Evolutionary conservation across 2,888 invertebrate species (phyloP).

Genomic region (Ptilodon capucinus): DNA sequence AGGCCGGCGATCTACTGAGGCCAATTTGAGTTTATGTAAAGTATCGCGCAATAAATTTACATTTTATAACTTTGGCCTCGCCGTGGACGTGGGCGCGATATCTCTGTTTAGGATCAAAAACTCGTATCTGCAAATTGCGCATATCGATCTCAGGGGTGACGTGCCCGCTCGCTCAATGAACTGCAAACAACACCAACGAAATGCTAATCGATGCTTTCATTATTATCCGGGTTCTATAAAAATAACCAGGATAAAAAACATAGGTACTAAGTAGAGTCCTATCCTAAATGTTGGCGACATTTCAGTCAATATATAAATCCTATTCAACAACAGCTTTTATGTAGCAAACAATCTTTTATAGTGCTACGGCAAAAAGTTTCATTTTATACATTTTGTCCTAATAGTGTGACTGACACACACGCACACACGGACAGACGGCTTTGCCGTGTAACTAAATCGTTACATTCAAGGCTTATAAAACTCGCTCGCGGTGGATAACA

Average conservation of each 20-base stretch:
- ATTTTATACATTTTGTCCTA: too few species aligned
- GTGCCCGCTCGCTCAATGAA: constrained; percentile 29
- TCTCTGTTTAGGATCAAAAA: constrained; percentile 73
- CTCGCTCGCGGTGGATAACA: constrained; percentile 16
- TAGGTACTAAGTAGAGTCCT: too few species aligned
- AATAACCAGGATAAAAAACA: too few species aligned
- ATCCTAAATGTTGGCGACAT: too few species aligned
- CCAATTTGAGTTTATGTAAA: constrained; percentile 80
- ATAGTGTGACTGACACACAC: too few species aligned
- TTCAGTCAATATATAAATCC: too few species aligned
- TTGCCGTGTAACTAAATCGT: too few species aligned
- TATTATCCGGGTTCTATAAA: not conserved
- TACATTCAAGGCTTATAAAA: not conserved
- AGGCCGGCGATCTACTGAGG: constrained; percentile 69
- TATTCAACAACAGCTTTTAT: too few species aligned
- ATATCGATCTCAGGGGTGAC: constrained; percentile 45
- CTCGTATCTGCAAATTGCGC: constrained; percentile 62
- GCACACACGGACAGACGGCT: too few species aligned
- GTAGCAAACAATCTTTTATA: too few species aligned
- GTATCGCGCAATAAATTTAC: constrained; percentile 80
- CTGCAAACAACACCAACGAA: constrained; percentile 4
- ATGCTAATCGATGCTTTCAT: not conserved
- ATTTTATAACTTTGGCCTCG: constrained; percentile 74
- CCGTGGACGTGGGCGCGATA: constrained; percentile 61
- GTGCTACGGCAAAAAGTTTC: too few species aligned